Evolutionary conservation across 2,113 vertebrate genomes (phyloP).

Genomic region (Pogona vitticeps): DNA sequence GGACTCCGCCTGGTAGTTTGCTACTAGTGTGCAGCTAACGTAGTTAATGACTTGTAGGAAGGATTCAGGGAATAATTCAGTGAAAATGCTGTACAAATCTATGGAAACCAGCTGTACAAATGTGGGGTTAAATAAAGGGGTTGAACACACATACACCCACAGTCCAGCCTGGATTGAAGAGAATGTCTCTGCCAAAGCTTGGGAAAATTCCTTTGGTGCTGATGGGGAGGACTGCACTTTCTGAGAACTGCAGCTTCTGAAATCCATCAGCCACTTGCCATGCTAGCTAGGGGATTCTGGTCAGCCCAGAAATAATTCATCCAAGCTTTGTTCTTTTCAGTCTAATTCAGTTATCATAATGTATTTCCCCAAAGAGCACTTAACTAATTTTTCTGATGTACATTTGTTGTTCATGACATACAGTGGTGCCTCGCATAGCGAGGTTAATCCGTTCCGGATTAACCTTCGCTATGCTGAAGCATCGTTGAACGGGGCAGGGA

Average conservation of each 20-base stretch:
- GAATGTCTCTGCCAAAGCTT: neutral
- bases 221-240: too few relatives aligned
- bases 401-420: neutral
- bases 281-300: too few relatives aligned
- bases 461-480: too few relatives aligned
- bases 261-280: too few relatives aligned
- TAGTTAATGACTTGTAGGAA: neutral
- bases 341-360: neutral
- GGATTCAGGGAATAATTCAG: neutral
- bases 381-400: neutral
- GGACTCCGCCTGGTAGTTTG: neutral
- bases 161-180: neutral
- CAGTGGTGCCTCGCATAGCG: too few relatives aligned
- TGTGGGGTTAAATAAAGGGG: neutral
- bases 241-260: too few relatives aligned
- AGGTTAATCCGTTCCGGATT: too few relatives aligned
- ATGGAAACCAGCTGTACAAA: neutral
- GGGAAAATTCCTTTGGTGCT: neutral
- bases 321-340: too few relatives aligned
- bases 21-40: neutral
- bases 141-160: neutral
- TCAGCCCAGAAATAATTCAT: too few relatives aligned
- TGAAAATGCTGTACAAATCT: neutral
- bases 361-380: neutral
- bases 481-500: too few relatives aligned